These are phyloP conservation scores for Hemicrepidius hirtus DNA, from an alignment of 2,888 invertebrate species.

Conservation along the genomic window DNA sequence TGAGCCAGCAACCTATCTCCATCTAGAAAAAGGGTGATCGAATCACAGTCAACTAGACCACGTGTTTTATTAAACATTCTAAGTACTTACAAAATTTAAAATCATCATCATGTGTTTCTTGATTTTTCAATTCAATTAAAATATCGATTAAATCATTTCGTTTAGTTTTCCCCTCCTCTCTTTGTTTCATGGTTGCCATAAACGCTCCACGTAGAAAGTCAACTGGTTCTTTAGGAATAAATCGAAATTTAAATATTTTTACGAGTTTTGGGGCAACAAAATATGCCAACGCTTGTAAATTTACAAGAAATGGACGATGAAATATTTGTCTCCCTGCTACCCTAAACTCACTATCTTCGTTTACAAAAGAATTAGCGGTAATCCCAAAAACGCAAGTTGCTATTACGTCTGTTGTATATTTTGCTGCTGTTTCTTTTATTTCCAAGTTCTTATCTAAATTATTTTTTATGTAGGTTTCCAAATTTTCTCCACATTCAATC, in stretches of 20 bases:
- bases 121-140: conserved; percentile 65
- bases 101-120: conserved; percentile 50
- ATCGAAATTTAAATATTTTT: conserved; percentile 59
- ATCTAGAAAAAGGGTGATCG: too few species aligned
- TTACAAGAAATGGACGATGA: conserved; percentile 58
- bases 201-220: conserved; percentile 66
- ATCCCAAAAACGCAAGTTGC: conserved; percentile 72
- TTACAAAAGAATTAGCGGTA: conserved; percentile 67
- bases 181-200: conserved; percentile 62
- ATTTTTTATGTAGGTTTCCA: conserved; percentile 64
- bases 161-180: conserved; percentile 62
- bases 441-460: conserved; percentile 63
- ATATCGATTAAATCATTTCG: conserved; percentile 72
- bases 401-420: conserved; percentile 71
- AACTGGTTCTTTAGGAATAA: conserved; percentile 59
- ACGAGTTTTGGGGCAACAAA: conserved; percentile 61
- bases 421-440: conserved; percentile 66
- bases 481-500: conserved; percentile 66
- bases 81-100: conserved; percentile 58
- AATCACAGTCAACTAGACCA: too few species aligned
- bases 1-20: conserved; percentile 69
- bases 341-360: conserved; percentile 68
- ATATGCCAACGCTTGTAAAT: conserved; percentile 60
- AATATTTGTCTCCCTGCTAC: conserved; percentile 65
- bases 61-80: too few species aligned